Conservation (phyloP, 2,888 invertebrate species). For the Calameuta pallipes region DNA sequence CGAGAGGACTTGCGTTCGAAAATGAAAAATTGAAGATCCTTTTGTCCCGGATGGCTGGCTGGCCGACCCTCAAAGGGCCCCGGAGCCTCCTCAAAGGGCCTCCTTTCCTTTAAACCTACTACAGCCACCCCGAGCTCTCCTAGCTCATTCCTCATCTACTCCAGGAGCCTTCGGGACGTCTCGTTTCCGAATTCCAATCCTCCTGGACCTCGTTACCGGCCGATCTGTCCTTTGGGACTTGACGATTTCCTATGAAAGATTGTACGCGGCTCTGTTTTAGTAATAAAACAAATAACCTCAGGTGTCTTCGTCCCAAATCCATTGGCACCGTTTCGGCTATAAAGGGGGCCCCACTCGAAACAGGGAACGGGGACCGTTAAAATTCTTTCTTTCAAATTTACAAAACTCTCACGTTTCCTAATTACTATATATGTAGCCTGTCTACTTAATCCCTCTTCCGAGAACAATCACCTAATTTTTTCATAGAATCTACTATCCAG, state of each 20-base stretch:
- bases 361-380: background rate
- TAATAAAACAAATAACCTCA: background rate
- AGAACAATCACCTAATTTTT: background rate
- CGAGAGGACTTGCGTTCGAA: conserved; percentile 29
- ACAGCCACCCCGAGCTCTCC: conserved; percentile 20
- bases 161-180: conserved; percentile 13
- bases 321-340: background rate
- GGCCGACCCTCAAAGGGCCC: background rate
- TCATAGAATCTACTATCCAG: background rate
- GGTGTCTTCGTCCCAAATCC: background rate
- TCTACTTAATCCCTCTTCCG: background rate
- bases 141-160: conserved; percentile 11
- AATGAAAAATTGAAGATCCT: conserved; percentile 34
- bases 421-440: background rate
- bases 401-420: background rate
- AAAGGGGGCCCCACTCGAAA: background rate
- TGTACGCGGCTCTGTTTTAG: background rate
- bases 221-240: background rate
- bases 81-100: background rate
- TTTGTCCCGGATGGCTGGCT: background rate
- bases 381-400: background rate
- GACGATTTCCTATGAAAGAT: background rate
- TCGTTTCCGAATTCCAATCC: conserved; percentile 32
- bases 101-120: conserved; percentile 23
- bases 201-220: conserved; percentile 29